A percentile compares a stretch with the other conserved stretches of the same genome.
These are phyloP conservation scores for Sesia bembeciformis DNA, from an alignment of 2,888 invertebrate species.

Conservation along the genomic window DNA sequence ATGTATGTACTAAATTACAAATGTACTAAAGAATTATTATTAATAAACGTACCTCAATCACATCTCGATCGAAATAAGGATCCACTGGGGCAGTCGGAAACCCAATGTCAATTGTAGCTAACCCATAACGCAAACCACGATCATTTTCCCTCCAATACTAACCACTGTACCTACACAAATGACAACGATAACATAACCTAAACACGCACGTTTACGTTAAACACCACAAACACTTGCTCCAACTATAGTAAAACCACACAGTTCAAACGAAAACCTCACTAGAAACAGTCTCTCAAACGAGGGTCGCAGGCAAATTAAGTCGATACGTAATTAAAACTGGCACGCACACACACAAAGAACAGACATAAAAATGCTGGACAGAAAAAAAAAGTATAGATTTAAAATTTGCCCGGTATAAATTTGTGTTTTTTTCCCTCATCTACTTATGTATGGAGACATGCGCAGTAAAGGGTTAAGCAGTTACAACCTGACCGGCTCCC, in stretches of 20 bases:
- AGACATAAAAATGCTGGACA: constrained; percentile 69
- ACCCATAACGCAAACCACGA: constrained; percentile 2
- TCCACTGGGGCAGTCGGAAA: background rate
- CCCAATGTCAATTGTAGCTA: background rate
- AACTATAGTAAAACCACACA: constrained; percentile 11
- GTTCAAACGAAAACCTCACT: constrained; percentile 22
- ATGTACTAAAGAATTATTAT: background rate
- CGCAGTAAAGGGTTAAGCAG: constrained; percentile 69
- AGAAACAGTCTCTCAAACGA: constrained; percentile 34
- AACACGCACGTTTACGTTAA: constrained; percentile 9
- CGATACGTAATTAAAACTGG: constrained; percentile 74
- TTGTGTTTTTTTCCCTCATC: constrained; percentile 71
- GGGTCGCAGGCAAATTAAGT: constrained; percentile 69
- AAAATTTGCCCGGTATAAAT: constrained; percentile 75
- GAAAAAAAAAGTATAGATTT: constrained; percentile 74
- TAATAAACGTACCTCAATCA: constrained; percentile 14
- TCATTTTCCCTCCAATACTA: constrained; percentile 45
- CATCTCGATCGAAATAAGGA: constrained; percentile 11
- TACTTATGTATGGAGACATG: constrained; percentile 70
- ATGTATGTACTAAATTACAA: background rate
- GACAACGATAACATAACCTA: constrained; percentile 34
- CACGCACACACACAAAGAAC: constrained; percentile 69
- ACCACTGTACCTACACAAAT: constrained; percentile 9
- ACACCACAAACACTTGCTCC: constrained; percentile 12
- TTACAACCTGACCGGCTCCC: constrained; percentile 17